Evolutionary conservation across 2,888 invertebrate species (phyloP), one percentile per base, ranked within the genome.

Genomic region (Drosophila hamatofila): DNA sequence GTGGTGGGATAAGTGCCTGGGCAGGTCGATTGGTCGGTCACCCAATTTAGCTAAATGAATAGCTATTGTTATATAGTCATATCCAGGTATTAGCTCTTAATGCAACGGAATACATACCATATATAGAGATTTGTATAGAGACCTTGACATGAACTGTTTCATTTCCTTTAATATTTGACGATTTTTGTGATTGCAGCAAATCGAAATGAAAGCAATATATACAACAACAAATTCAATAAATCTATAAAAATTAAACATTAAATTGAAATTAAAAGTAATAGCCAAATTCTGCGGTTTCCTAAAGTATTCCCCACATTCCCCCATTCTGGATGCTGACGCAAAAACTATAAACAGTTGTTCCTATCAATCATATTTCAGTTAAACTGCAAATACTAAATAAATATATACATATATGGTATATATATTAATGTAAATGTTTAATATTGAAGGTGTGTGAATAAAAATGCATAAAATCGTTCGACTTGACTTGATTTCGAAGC

Each of bases 1-100:
- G 23, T 12, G 7, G 56, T 25, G 21, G 21, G 63, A 69, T 57
- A 80, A 87, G 83, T 84, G 83, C 88, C 88, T 84, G 66, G 62
- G 16, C 42, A 39, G 62, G 57, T 78, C 41, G 18, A 39, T 27
- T 23, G 52, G 11, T 78, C 41, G n/a, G 33, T 39, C 25, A 25
- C 14, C 25, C 49, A 52, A 37, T 9, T 44, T n/a, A 48, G 41
- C 49, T 41, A 30, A 39, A 54, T 44, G 37, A 30, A 30, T 44
- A 56, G 54, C 70, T 62, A 62, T 66, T 76, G 68, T 80, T 76
- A 69, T 67, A 21, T 42, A 51, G 75, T 67, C 66, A 75, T 68
- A 78, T 71, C 67, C 69, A 51, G 69, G 64, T 74, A 73, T 76
- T 65, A 59, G 30, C 61, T 55, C 51, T 57, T 9, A 52, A 14